A percentile compares a stretch with the other conserved stretches of the same genome.
Conservation (phyloP, 2,113 vertebrate species). For the Agapornis roseicollis region DNA sequence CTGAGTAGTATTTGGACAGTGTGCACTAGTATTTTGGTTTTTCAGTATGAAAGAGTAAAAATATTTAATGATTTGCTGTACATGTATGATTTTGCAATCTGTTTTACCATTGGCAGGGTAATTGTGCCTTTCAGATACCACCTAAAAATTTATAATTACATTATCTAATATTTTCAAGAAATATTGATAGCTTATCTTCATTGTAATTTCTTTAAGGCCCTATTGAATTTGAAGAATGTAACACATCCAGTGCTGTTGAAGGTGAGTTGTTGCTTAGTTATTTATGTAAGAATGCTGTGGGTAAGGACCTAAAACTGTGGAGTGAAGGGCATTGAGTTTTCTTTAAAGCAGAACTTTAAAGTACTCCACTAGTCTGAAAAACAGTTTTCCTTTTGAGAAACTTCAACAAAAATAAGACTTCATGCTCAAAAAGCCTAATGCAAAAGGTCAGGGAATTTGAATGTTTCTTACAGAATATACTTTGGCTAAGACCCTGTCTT, state of each 20-base stretch:
- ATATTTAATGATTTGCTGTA: background rate
- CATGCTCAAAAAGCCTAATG: background rate
- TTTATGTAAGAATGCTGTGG: background rate
- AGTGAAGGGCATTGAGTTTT: background rate
- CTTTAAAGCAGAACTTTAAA: background rate
- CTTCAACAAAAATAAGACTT: background rate
- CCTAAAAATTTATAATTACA: background rate
- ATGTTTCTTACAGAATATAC: background rate
- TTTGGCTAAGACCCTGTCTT: background rate
- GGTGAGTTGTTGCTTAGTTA: slow-evolving; percentile 72
- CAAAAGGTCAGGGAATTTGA: background rate
- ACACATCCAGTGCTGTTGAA: slow-evolving; percentile 88
- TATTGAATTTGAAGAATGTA: slow-evolving; percentile 98
- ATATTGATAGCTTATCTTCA: background rate
- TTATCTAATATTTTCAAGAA: background rate
- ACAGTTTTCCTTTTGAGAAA: background rate
- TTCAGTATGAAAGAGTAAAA: background rate
- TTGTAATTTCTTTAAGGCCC: slow-evolving; percentile 73
- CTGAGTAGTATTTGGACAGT: background rate
- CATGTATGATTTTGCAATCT: background rate
- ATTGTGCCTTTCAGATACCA: background rate
- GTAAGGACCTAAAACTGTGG: background rate
- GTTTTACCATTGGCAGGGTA: background rate
- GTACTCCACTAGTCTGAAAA: background rate
- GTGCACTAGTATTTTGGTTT: background rate